phyloP scores from a whole-genome alignment of 1,140 invertebrate species.

The Lycorma delicatula region DNA sequence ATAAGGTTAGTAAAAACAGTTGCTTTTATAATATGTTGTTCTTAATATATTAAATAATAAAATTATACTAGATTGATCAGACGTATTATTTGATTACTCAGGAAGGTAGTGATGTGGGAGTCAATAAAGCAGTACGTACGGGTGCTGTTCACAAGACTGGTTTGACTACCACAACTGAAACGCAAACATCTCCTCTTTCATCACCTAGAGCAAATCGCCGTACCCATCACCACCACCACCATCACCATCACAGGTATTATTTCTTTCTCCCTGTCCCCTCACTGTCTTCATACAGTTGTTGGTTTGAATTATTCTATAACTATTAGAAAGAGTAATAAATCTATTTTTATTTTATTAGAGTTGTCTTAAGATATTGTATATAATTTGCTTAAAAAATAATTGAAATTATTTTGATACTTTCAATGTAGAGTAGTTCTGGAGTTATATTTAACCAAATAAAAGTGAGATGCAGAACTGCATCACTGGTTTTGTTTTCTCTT shows the following conservation, averaged over 20 bases:
- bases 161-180: constrained; percentile 37
- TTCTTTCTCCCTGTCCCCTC: not conserved
- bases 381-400: too few species aligned
- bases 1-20: not conserved
- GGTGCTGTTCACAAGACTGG: constrained; percentile 4
- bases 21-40: not conserved
- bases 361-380: too few species aligned
- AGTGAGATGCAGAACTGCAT: too few species aligned
- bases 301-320: not conserved
- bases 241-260: constrained; percentile 29
- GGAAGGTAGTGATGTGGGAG: too few species aligned
- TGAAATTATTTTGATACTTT: too few species aligned
- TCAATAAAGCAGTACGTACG: too few species aligned
- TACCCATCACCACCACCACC: constrained; percentile 43
- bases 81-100: too few species aligned
- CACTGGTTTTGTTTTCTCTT: too few species aligned
- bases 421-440: too few species aligned
- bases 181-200: constrained; percentile 45
- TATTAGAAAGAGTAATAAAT: constrained; percentile 11
- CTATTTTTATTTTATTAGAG: too few species aligned
- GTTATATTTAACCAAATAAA: too few species aligned
- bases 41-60: not conserved
- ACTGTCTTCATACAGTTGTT: not conserved
- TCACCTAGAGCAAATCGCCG: constrained; percentile 41
- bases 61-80: not conserved